phyloP scores from a whole-genome alignment of 2,888 invertebrate species.

The Coleophora deauratella region DNA sequence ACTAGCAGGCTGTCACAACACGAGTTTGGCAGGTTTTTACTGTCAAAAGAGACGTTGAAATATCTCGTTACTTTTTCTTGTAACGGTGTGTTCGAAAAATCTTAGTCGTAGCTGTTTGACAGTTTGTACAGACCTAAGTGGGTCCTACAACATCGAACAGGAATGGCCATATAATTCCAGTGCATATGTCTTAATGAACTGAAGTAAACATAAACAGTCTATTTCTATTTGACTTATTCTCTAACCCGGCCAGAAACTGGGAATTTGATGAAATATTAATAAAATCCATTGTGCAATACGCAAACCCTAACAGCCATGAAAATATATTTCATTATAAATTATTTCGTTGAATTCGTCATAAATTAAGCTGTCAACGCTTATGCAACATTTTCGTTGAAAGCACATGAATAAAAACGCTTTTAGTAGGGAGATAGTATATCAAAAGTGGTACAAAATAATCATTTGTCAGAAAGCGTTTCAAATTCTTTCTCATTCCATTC shows the following conservation, averaged over 20 bases:
- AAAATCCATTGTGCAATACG: slow-evolving; percentile 52
- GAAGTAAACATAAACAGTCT: slow-evolving; percentile 44
- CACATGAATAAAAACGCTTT: slow-evolving; percentile 42
- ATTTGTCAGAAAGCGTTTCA: slow-evolving; percentile 24
- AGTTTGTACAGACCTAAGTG: too few species aligned
- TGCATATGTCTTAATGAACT: slow-evolving; percentile 50
- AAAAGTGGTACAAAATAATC: slow-evolving; percentile 32
- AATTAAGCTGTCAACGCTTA: slow-evolving; percentile 30
- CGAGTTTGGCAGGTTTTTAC: slow-evolving; percentile 39
- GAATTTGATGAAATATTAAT: slow-evolving; percentile 47
- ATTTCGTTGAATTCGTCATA: slow-evolving; percentile 1
- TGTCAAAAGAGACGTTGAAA: slow-evolving; percentile 45
- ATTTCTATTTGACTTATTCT: slow-evolving; percentile 61
- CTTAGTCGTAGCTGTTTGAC: not conserved
- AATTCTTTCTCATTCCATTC: too few species aligned
- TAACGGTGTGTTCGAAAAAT: slow-evolving; percentile 23
- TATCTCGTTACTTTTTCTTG: slow-evolving; percentile 38
- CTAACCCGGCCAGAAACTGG: slow-evolving; percentile 36
- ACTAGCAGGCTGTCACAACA: slow-evolving; percentile 52
- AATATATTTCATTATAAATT: slow-evolving; percentile 12
- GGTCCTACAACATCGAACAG: not conserved
- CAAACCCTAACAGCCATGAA: slow-evolving; percentile 20
- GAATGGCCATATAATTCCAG: slow-evolving; percentile 30
- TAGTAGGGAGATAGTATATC: slow-evolving; percentile 42
- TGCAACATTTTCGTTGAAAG: slow-evolving; percentile 32